A percentile compares a stretch with the other conserved stretches of the same genome.
phyloP scores from a whole-genome alignment of 2,797 vertebrate species.

The Neosalanx taihuensis region DNA sequence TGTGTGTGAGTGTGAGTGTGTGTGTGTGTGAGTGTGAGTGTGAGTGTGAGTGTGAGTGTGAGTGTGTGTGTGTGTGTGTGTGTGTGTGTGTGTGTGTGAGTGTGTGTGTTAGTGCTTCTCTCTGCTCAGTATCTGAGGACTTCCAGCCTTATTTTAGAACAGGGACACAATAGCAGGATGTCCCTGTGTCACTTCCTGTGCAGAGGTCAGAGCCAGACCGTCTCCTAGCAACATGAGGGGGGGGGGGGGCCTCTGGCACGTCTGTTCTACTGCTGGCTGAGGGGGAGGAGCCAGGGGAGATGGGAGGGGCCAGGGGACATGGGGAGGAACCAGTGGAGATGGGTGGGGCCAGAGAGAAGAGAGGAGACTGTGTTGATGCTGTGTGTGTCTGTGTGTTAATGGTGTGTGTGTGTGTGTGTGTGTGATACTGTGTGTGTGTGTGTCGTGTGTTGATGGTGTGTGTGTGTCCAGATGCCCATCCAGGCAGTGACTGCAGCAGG shows the following conservation, averaged over 20 bases:
- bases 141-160: slow-evolving; percentile 7
- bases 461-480: slow-evolving; percentile 70
- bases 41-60: not conserved
- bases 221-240: not conserved
- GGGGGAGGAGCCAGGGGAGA: too few species aligned
- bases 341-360: too few species aligned
- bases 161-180: slow-evolving; percentile 35
- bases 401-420: too few species aligned
- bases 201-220: not conserved
- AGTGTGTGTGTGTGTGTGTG: not conserved
- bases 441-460: too few species aligned
- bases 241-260: too few species aligned
- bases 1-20: slow-evolving; percentile 33
- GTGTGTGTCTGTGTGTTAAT: too few species aligned
- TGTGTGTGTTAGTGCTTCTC: not conserved
- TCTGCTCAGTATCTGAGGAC: not conserved
- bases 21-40: not conserved
- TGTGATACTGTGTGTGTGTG: too few species aligned
- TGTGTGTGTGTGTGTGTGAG: not conserved
- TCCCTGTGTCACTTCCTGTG: slow-evolving; percentile 20
- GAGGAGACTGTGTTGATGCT: too few species aligned
- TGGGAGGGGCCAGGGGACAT: too few species aligned
- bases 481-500: slow-evolving; percentile 75
- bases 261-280: too few species aligned
- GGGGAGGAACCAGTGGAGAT: too few species aligned